A percentile compares a stretch with the other conserved stretches of the same genome.
phyloP scores from a whole-genome alignment of 2,888 invertebrate species.

The Heliconius ismenius region DNA sequence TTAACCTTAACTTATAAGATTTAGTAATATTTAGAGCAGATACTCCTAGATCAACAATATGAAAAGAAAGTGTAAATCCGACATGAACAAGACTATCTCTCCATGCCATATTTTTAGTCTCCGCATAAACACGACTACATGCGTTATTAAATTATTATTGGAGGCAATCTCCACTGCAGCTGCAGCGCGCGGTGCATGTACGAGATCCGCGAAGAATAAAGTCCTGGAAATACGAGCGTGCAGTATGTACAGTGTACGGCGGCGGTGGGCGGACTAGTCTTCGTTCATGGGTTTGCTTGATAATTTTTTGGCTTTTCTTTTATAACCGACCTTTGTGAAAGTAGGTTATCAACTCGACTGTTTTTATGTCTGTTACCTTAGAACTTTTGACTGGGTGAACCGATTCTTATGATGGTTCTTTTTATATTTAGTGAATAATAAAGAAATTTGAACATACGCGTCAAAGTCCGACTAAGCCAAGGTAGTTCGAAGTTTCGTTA shows the following conservation, averaged over 20 bases:
- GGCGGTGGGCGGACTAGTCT: background rate
- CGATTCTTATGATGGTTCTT: too few relatives aligned
- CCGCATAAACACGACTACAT: slow-evolving; percentile 32
- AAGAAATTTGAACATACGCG: too few relatives aligned
- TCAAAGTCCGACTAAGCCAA: too few relatives aligned
- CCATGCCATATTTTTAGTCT: slow-evolving; percentile 21
- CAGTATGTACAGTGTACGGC: background rate
- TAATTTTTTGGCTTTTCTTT: background rate
- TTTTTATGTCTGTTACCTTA: too few relatives aligned
- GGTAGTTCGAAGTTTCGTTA: too few relatives aligned
- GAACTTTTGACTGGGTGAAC: too few relatives aligned
- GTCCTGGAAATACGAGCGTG: slow-evolving; percentile 26
- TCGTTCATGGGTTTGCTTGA: background rate
- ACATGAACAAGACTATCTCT: slow-evolving; percentile 12
- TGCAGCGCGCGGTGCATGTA: slow-evolving; percentile 23
- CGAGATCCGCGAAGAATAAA: slow-evolving; percentile 29
- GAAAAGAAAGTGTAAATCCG: slow-evolving; percentile 5
- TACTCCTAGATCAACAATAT: background rate
- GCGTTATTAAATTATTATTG: slow-evolving; percentile 42
- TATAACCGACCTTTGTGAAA: too few relatives aligned
- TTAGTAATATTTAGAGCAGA: too few relatives aligned
- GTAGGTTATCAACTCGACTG: too few relatives aligned
- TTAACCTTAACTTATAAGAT: too few relatives aligned
- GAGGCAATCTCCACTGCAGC: slow-evolving; percentile 37
- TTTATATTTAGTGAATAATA: too few relatives aligned